Conservation (phyloP, 2,113 vertebrate genomes). For the Pollimyrus isidori region DNA sequence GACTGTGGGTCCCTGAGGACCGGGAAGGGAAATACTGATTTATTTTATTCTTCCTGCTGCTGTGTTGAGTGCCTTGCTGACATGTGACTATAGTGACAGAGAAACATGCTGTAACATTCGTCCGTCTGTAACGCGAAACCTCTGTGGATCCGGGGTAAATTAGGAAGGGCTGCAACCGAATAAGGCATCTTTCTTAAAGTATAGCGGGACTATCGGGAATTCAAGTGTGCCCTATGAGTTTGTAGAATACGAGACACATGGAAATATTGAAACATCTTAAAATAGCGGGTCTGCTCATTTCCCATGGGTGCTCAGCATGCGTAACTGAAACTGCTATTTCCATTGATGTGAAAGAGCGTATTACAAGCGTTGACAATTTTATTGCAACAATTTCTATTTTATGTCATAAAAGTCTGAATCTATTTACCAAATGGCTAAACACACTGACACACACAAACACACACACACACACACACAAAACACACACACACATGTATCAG, state of each 20-base stretch:
- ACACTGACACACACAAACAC: not conserved
- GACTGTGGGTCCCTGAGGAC: not conserved
- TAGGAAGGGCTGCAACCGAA: not conserved
- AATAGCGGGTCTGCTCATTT: not conserved
- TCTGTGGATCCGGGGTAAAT: not conserved
- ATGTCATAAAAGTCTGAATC: not conserved
- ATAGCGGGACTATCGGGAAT: not conserved
- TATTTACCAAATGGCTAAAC: not conserved
- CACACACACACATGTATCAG: not conserved
- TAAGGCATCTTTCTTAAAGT: not conserved
- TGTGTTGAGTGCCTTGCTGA: not conserved
- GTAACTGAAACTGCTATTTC: not conserved
- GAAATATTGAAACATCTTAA: not conserved
- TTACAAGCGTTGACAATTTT: not conserved
- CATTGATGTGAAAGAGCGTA: not conserved
- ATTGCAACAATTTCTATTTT: not conserved
- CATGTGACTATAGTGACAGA: not conserved
- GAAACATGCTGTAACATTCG: not conserved
- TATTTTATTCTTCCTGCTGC: not conserved
- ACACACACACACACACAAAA: not conserved
- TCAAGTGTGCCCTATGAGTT: not conserved
- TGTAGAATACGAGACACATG: not conserved
- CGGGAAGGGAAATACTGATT: not conserved
- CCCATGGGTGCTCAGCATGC: not conserved
- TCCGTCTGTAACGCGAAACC: not conserved